These are phyloP conservation scores for Dermatophagoides farinae DNA, from an alignment of 1,140 invertebrate genomes.

Conservation along the genomic window DNA sequence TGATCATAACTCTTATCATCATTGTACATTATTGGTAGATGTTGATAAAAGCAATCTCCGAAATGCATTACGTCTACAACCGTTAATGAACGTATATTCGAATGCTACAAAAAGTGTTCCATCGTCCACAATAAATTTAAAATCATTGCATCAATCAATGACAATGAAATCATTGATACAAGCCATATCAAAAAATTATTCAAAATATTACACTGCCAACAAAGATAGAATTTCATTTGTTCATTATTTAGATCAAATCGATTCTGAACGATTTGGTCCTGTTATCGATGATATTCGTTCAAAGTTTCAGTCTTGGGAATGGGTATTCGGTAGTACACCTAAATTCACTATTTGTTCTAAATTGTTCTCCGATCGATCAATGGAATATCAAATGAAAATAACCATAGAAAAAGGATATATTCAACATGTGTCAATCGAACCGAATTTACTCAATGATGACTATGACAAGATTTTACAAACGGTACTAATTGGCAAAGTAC, in stretches of 20 bases:
- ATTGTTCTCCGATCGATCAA: neutral
- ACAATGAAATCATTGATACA: conserved; percentile 3
- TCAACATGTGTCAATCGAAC: too few relatives aligned
- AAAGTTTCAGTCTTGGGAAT: conserved; percentile 56
- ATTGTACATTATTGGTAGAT: conserved; percentile 72
- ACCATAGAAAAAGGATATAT: neutral
- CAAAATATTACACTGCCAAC: conserved; percentile 40
- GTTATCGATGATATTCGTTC: conserved; percentile 38
- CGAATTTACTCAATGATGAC: too few relatives aligned
- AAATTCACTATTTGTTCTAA: conserved; percentile 35
- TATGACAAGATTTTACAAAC: too few relatives aligned
- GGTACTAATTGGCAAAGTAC: too few relatives aligned
- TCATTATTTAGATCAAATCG: conserved; percentile 54
- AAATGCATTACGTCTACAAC: conserved; percentile 23
- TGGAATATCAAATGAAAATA: neutral
- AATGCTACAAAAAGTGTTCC: conserved; percentile 1
- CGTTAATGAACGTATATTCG: conserved; percentile 2
- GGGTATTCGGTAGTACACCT: conserved; percentile 69
- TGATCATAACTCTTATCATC: conserved; percentile 65
- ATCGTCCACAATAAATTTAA: conserved; percentile 1
- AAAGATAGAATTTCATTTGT: conserved; percentile 68
- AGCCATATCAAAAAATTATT: conserved; percentile 18
- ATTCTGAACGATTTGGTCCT: conserved; percentile 63
- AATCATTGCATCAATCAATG: conserved; percentile 14
- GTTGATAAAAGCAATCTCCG: conserved; percentile 48